Conservation (phyloP, 2,888 invertebrate species). For the Octodonta nipae region DNA sequence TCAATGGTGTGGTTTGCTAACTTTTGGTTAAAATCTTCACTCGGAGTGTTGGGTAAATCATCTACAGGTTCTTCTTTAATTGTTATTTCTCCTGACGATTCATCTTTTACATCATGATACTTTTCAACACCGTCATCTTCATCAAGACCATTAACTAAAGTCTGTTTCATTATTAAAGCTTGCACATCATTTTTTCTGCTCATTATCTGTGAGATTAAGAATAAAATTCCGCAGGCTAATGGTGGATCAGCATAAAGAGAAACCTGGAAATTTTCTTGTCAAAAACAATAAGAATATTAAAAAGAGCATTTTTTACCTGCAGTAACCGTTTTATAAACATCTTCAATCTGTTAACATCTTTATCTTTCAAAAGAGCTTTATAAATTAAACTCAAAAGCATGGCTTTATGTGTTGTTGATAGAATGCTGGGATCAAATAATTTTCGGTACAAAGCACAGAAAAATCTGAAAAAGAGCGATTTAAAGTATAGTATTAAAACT, state of each 20-base stretch:
- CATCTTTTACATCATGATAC: conserved; percentile 23
- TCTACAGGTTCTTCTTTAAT: conserved; percentile 19
- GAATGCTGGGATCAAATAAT: conserved; percentile 60
- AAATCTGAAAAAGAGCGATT: conserved; percentile 51
- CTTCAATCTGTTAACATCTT: conserved; percentile 52
- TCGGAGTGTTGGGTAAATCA: too few relatives aligned
- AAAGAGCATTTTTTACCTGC: conserved; percentile 37
- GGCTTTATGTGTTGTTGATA: conserved; percentile 55
- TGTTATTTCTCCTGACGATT: conserved; percentile 15
- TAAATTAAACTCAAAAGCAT: conserved; percentile 77
- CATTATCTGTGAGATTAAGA: conserved; percentile 59
- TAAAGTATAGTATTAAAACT: too few relatives aligned
- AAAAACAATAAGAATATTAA: conserved; percentile 14
- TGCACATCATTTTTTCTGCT: conserved; percentile 26
- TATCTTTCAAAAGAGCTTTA: conserved; percentile 71
- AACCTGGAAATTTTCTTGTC: conserved; percentile 40
- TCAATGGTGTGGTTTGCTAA: conserved; percentile 23
- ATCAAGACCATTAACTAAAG: conserved; percentile 13
- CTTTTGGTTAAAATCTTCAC: too few relatives aligned
- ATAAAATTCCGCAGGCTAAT: conserved; percentile 70
- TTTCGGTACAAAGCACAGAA: conserved; percentile 84
- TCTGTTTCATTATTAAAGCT: conserved; percentile 22
- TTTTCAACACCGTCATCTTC: conserved; percentile 26
- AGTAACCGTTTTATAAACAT: conserved; percentile 78
- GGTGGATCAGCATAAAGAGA: conserved; percentile 59